Conservation (phyloP, 2,888 invertebrate genomes). For the Cataglyphis altisquamis region DNA sequence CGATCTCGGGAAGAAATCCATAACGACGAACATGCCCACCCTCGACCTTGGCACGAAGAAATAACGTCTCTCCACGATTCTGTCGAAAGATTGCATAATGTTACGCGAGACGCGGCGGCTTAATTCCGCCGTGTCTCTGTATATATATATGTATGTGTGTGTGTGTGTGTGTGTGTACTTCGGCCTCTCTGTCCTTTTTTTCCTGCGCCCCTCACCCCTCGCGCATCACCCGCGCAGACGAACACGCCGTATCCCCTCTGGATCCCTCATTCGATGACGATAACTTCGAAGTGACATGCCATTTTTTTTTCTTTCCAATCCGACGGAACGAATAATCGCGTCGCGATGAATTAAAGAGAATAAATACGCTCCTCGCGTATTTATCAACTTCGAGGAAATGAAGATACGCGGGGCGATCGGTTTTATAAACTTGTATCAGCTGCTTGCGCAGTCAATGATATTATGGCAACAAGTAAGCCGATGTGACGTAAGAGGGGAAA, state of each 20-base stretch:
- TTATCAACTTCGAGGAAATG: not conserved
- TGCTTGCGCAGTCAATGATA: not conserved
- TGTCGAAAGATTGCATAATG: conserved; percentile 75
- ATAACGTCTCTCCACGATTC: conserved; percentile 57
- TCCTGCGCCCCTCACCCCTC: conserved; percentile 16
- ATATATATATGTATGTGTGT: no score
- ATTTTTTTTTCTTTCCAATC: conserved; percentile 44
- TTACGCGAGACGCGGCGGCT: conserved; percentile 65
- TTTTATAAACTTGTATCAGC: conserved; percentile 2
- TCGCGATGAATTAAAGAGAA: conserved; percentile 12
- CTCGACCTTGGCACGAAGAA: conserved; percentile 65
- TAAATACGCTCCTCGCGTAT: not conserved
- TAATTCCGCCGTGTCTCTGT: conserved; percentile 21
- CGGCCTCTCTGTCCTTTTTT: conserved; percentile 33
- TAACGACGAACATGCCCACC: conserved; percentile 53
- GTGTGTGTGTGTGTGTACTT: not conserved
- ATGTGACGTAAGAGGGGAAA: not conserved
- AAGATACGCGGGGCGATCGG: not conserved
- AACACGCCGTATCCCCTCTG: not conserved
- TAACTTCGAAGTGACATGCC: not conserved
- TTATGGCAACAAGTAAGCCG: not conserved
- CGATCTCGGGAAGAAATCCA: conserved; percentile 51
- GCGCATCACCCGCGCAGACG: conserved; percentile 15
- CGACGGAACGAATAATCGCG: conserved; percentile 11
- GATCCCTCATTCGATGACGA: not conserved